Percentiles rank a stretch among this genome's conserved stretches.
Evolutionary conservation across 2,113 vertebrate genomes (phyloP).

Genomic region (Notarius quadriscutis): DNA sequence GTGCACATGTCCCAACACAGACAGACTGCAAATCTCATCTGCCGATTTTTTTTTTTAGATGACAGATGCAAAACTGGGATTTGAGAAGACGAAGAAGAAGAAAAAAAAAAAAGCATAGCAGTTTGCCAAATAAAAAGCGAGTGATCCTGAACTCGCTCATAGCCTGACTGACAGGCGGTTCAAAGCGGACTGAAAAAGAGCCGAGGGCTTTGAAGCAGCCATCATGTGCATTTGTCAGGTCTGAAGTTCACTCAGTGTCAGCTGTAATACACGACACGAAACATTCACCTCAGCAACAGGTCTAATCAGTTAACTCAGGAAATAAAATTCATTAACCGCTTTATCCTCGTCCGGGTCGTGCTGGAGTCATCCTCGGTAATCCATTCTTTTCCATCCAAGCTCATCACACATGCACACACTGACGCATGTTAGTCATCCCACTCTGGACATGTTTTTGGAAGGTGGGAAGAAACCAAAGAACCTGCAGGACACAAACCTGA

Average conservation of each 20-base stretch:
- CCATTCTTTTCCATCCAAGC: not conserved
- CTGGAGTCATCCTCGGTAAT: not conserved
- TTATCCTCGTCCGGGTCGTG: not conserved
- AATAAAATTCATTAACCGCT: not conserved
- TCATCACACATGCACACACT: not conserved
- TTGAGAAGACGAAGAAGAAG: slow-evolving; percentile 12
- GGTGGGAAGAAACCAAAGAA: not conserved
- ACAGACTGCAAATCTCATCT: not conserved
- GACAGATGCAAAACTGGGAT: slow-evolving; percentile 41
- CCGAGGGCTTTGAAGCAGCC: slow-evolving; percentile 34
- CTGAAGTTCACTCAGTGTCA: slow-evolving; percentile 23
- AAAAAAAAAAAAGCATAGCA: slow-evolving; percentile 1
- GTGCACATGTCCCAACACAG: not conserved
- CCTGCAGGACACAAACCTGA: not conserved
- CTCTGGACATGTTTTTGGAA: not conserved
- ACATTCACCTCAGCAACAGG: not conserved
- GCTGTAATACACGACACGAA: not conserved
- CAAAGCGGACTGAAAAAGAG: slow-evolving; percentile 36
- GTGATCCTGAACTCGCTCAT: slow-evolving; percentile 40
- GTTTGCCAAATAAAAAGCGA: slow-evolving; percentile 4
- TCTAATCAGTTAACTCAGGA: not conserved
- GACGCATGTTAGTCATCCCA: too few species aligned
- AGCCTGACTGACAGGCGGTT: slow-evolving; percentile 32
- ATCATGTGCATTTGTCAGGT: slow-evolving; percentile 23
- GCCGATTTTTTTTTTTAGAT: not conserved